These are phyloP conservation scores for Triplophysa tibetana DNA, from an alignment of 2,113 vertebrate genomes.

Conservation along the genomic window DNA sequence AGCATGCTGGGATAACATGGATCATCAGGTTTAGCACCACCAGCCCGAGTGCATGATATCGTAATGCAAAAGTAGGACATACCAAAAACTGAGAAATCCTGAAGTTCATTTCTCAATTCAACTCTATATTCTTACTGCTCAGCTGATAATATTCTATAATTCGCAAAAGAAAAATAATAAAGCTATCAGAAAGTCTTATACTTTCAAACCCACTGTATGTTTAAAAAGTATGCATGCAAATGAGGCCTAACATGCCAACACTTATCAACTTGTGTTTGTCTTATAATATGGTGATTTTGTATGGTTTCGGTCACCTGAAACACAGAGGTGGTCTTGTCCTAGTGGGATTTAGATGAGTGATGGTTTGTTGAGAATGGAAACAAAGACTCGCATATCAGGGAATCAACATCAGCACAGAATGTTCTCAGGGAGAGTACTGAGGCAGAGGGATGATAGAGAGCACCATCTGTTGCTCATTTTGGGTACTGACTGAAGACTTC, in stretches of 20 bases:
- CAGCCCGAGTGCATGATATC: no score
- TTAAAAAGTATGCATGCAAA: conserved; percentile 30
- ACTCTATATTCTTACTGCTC: no score
- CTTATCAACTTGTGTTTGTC: conserved; percentile 32
- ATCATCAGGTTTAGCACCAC: no score
- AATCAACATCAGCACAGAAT: conserved; percentile 29
- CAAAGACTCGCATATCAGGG: conserved; percentile 43
- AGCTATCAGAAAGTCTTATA: no score
- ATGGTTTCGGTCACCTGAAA: conserved; percentile 6
- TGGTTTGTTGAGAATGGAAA: conserved; percentile 34
- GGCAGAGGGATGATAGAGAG: conserved; percentile 59
- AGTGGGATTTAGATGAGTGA: conserved; percentile 26
- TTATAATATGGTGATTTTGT: conserved; percentile 22
- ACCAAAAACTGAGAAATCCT: no score
- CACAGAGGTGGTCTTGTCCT: conserved; percentile 28
- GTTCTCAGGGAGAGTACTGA: conserved; percentile 7
- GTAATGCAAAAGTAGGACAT: no score
- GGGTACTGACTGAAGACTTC: neutral
- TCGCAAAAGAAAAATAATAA: no score
- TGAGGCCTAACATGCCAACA: neutral
- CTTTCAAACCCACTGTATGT: no score
- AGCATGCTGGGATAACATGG: no score
- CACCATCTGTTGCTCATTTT: conserved; percentile 67
- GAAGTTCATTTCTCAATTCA: no score
- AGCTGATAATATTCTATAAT: no score